phyloP scores from a whole-genome alignment of 2,888 invertebrate genomes.

The Pachycephus smyrnensis region DNA sequence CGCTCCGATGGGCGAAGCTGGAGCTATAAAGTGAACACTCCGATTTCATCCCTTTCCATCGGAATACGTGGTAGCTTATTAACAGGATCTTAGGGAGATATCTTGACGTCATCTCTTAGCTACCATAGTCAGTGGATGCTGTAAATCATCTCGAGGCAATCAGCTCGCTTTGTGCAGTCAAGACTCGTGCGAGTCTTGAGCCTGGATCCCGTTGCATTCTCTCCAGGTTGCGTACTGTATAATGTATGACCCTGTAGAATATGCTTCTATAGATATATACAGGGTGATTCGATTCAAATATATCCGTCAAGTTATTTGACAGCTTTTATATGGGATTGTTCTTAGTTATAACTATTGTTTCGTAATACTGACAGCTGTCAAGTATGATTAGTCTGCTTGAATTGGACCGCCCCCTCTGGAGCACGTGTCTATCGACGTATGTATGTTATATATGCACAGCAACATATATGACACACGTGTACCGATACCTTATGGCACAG shows the following conservation, averaged over 20 bases:
- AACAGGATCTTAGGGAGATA: conserved; percentile 4
- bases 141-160: conserved; percentile 43
- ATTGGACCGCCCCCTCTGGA: background rate
- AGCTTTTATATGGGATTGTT: background rate
- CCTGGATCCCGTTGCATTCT: background rate
- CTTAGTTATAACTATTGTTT: background rate
- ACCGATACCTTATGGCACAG: background rate
- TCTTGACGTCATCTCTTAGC: background rate
- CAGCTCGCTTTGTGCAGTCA: conserved; percentile 35
- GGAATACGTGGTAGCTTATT: conserved; percentile 5
- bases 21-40: background rate
- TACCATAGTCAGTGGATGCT: conserved; percentile 1
- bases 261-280: background rate
- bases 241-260: background rate
- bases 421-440: background rate
- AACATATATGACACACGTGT: background rate
- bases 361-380: background rate
- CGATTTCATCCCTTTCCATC: background rate
- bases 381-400: background rate
- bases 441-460: background rate
- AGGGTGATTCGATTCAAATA: background rate
- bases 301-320: background rate
- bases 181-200: background rate
- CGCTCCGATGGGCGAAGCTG: background rate
- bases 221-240: background rate